Base-by-base conservation (phyloP, 2,797 vertebrate species). In the Mormyrus proboscirostris region DNA sequence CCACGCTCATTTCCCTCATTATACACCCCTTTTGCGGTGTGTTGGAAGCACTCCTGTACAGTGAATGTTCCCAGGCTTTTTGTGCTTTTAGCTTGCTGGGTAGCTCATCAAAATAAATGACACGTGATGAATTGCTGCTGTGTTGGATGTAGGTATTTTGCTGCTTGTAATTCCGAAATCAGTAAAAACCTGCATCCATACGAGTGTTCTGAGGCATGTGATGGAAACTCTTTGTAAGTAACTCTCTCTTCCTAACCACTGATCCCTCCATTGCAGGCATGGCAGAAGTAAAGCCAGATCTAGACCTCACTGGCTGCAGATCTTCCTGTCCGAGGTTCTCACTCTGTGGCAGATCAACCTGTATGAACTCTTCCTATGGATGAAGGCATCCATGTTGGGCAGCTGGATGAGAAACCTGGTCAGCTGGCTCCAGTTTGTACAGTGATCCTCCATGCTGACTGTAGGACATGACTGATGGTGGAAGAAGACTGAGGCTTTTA, bases 271-370 rank as follows among this genome's bases (percentile, higher is more conserved):
- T 89, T 19, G 88, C 93, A 99, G 98, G 92, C 95, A 98, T 93
- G 96, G 95, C 94, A 97, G 95, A 94, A 96, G 93, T 91, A 96
- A 94, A 89, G 94, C 94, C 65, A 57, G n/a, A 50, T 98, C 97
- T 0, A 90, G 95, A 89, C 95, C 92, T 91, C 95, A 91, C 89
- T 96, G 91, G 59, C 92, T 96, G 88, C 96, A 95, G 92, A 96
- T 99, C 93, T 95, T 95, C 0, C 69, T 98, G 91, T 90, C 92
- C 0, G 97, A 99, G 93, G 92, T 92, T 0, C 89, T 97, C 88
- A 93, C 90, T 90, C 93, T 99, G 62, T 97, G 97, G 96, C 96
- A 95, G 90, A 97, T 99, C 92, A 93, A 90, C 86, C 55, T 97
- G 33, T 97, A 97, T 29, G 97, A 98, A 94, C 91, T 98, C 41